Conservation (phyloP, 2,888 invertebrate species). For the Cylloceria caligata region DNA sequence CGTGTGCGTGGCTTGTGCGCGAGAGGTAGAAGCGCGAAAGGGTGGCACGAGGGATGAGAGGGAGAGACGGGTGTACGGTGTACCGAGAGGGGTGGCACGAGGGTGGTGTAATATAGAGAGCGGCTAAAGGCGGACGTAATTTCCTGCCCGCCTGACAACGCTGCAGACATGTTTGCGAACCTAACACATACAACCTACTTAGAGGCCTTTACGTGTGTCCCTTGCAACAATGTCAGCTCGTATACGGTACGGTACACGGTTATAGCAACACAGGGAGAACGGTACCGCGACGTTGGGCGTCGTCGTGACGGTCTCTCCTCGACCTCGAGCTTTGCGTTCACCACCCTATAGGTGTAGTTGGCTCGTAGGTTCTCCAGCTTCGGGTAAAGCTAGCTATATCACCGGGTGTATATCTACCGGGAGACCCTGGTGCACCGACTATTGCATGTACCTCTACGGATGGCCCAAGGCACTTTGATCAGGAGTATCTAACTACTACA, state of each 20-base stretch:
- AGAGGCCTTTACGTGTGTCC: constrained; percentile 78
- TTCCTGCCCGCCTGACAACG: constrained; percentile 83
- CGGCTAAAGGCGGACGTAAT: constrained; percentile 84
- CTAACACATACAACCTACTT: constrained; percentile 82
- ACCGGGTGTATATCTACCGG: constrained; percentile 44
- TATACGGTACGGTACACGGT: constrained; percentile 9
- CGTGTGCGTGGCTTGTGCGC: constrained; percentile 48
- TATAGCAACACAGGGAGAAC: constrained; percentile 30
- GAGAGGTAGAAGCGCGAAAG: constrained; percentile 41
- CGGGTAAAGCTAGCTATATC: constrained; percentile 20
- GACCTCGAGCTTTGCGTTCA: constrained; percentile 37
- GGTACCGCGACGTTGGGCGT: constrained; percentile 57
- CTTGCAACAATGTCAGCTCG: constrained; percentile 76
- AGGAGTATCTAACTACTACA: constrained; percentile 72
- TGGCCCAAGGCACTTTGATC: constrained; percentile 79
- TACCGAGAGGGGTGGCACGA: constrained; percentile 48
- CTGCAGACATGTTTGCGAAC: constrained; percentile 84
- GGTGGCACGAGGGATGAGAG: constrained; percentile 53
- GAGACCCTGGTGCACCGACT: constrained; percentile 44
- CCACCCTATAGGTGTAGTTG: constrained; percentile 2
- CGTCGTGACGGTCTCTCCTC: constrained; percentile 63
- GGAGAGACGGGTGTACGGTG: constrained; percentile 50
- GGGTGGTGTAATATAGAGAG: constrained; percentile 82
- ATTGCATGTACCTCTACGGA: constrained; percentile 39
- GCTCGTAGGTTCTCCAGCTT: constrained; percentile 50